phyloP scores from a whole-genome alignment of 2,888 invertebrate genomes.

The Monoplex corrugatus region DNA sequence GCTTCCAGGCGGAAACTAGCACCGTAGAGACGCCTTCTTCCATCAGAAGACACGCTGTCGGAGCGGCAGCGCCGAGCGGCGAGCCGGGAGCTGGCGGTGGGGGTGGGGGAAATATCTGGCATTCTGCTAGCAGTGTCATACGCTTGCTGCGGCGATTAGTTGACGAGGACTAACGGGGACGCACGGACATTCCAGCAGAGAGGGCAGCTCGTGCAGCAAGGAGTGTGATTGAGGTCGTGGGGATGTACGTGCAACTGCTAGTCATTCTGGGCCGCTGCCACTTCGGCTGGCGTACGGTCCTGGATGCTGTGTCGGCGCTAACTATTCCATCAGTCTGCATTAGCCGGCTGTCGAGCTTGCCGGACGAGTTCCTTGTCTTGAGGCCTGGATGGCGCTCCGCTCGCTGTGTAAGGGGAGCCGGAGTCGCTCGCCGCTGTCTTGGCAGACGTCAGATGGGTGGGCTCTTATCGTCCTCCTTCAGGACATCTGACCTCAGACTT shows the following conservation, averaged over 20 bases:
- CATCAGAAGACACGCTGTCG: constrained; percentile 29
- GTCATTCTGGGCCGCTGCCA: not conserved
- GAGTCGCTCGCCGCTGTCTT: too few species aligned
- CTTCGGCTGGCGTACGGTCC: too few species aligned
- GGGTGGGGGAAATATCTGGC: constrained; percentile 35
- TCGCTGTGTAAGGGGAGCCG: too few species aligned
- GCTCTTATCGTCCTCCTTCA: too few species aligned
- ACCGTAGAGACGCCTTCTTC: constrained; percentile 16
- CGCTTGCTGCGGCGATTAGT: constrained; percentile 33
- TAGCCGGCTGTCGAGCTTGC: not conserved
- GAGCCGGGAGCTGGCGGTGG: not conserved
- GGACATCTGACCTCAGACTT: too few species aligned
- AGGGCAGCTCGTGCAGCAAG: constrained; percentile 41
- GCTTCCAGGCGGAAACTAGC: constrained; percentile 6
- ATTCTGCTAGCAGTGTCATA: constrained; percentile 40
- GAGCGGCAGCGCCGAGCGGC: not conserved
- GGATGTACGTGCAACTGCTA: not conserved
- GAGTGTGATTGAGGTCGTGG: not conserved
- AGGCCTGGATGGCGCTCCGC: too few species aligned
- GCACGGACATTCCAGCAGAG: constrained; percentile 20
- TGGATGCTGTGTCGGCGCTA: not conserved
- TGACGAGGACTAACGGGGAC: constrained; percentile 49
- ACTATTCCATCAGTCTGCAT: not conserved
- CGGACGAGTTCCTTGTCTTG: not conserved
- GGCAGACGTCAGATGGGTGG: too few species aligned